Percentiles rank a stretch among this genome's conserved stretches.
phyloP scores from a whole-genome alignment of 1,140 invertebrate species.

The Trypoxylus dichotomus region DNA sequence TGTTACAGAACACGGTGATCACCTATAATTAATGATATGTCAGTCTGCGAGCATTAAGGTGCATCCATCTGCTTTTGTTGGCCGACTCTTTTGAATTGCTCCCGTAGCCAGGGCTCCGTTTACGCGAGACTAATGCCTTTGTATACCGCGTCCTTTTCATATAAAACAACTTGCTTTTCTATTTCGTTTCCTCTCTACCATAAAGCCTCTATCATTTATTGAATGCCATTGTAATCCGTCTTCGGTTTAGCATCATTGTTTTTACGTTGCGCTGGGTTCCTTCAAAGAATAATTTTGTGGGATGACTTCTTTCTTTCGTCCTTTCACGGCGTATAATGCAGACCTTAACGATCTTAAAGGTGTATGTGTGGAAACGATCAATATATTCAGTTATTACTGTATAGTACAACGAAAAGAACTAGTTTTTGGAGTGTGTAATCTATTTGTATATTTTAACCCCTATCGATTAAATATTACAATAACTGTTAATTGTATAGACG shows the following conservation, averaged over 20 bases:
- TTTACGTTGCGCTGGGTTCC: conserved; percentile 36
- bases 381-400: not conserved
- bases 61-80: conserved; percentile 47
- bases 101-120: conserved; percentile 40
- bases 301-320: not conserved
- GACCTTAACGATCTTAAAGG: not conserved
- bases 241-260: conserved; percentile 39
- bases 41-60: conserved; percentile 46
- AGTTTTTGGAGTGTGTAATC: not conserved
- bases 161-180: conserved; percentile 45
- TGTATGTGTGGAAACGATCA: conserved; percentile 6
- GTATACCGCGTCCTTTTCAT: conserved; percentile 42
- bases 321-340: not conserved
- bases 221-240: conserved; percentile 44
- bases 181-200: conserved; percentile 39
- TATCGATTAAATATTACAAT: too few relatives aligned
- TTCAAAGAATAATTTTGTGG: conserved; percentile 30
- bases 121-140: conserved; percentile 46
- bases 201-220: conserved; percentile 42
- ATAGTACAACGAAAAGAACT: not conserved
- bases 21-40: conserved; percentile 47
- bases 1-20: conserved; percentile 45
- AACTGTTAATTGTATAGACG: too few relatives aligned
- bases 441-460: not conserved
- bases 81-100: conserved; percentile 46